These are phyloP conservation scores for Salvelinus fontinalis DNA, from an alignment of 2,113 vertebrate genomes.

Conservation along the genomic window DNA sequence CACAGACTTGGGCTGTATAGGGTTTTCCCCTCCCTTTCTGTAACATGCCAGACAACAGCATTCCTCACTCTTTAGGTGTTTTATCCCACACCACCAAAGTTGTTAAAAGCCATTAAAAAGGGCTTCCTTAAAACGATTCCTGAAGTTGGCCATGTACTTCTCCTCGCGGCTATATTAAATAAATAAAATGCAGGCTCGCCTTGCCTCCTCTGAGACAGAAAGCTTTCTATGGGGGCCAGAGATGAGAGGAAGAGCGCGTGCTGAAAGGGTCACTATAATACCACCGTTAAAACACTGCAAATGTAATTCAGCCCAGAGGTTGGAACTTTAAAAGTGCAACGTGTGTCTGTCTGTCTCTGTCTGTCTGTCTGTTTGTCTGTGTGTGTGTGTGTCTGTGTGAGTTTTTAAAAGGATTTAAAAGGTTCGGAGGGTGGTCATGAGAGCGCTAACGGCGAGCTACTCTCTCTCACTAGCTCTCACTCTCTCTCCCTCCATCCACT, in stretches of 20 bases:
- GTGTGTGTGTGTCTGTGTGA: neutral
- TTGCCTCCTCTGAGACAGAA: slow-evolving; percentile 49
- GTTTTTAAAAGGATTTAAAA: slow-evolving; percentile 69
- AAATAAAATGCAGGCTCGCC: slow-evolving; percentile 67
- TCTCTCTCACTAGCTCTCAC: slow-evolving; percentile 61
- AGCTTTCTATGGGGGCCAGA: slow-evolving; percentile 42
- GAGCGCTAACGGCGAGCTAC: slow-evolving; percentile 56
- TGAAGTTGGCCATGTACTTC: slow-evolving; percentile 49
- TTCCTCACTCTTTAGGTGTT: slow-evolving; percentile 14
- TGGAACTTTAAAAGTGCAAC: slow-evolving; percentile 69
- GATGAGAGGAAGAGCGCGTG: slow-evolving; percentile 14
- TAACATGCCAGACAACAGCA: slow-evolving; percentile 3
- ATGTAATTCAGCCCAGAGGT: slow-evolving; percentile 75
- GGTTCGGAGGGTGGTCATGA: slow-evolving; percentile 73
- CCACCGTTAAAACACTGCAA: slow-evolving; percentile 67
- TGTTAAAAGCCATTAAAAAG: slow-evolving; percentile 64
- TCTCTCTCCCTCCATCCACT: slow-evolving; percentile 54
- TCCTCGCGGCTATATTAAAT: slow-evolving; percentile 70
- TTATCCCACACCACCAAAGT: slow-evolving; percentile 15
- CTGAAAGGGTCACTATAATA: slow-evolving; percentile 68
- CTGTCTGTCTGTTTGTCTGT: slow-evolving; percentile 34
- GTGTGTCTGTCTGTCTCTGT: slow-evolving; percentile 31
- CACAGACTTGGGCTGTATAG: too few relatives aligned
- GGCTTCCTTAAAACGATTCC: slow-evolving; percentile 49
- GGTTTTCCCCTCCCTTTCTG: neutral